A percentile compares a stretch with the other conserved stretches of the same genome.
Conservation (phyloP, 1,140 invertebrate genomes). For the Portunus trituberculatus region DNA sequence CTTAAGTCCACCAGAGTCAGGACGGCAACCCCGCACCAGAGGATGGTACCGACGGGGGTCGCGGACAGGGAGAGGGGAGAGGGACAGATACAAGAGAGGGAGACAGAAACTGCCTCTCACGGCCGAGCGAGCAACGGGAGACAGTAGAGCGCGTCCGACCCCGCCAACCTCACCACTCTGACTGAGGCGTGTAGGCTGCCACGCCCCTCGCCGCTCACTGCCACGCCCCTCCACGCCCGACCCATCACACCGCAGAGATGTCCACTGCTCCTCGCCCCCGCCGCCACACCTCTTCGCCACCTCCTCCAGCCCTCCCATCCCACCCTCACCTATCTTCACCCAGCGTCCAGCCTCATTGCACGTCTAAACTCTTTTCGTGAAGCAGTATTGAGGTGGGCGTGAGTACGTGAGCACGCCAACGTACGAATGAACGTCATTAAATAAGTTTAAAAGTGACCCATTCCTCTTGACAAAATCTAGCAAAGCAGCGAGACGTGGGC, state of each 20-base stretch:
- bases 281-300: not conserved
- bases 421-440: no score
- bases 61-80: not conserved
- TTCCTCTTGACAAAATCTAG: no score
- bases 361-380: no score
- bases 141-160: constrained; percentile 50
- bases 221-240: not conserved
- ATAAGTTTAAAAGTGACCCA: no score
- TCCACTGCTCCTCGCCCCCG: not conserved
- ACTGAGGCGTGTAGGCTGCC: constrained; percentile 45
- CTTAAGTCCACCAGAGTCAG: no score
- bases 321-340: not conserved
- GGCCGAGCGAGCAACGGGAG: not conserved
- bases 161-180: constrained; percentile 50
- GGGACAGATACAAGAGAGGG: not conserved
- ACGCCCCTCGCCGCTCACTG: not conserved
- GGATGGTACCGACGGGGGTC: not conserved
- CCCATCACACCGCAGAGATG: not conserved
- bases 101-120: not conserved
- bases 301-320: not conserved
- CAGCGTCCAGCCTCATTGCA: no score
- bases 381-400: no score
- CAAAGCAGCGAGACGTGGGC: no score
- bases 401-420: no score
- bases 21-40: no score